phyloP scores from a whole-genome alignment of 2,113 vertebrate genomes.

The Leptobrachium ailaonicum region DNA sequence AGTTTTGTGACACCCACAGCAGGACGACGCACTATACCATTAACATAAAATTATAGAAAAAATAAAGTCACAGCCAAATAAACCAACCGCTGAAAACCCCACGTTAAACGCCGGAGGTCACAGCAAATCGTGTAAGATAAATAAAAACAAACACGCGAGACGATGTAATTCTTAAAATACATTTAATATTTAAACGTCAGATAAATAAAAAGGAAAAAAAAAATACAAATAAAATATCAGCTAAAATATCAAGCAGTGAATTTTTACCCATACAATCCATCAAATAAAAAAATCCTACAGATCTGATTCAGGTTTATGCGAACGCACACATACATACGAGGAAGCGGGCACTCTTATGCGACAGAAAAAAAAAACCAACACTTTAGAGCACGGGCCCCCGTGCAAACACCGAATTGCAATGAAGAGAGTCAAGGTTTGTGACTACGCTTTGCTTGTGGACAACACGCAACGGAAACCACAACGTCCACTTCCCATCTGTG shows the following conservation, averaged over 20 bases:
- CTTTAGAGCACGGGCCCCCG: background rate
- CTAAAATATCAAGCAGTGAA: constrained; percentile 24
- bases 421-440: background rate
- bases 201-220: constrained; percentile 33
- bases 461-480: background rate
- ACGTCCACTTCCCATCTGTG: background rate
- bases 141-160: background rate
- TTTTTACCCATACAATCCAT: constrained; percentile 25
- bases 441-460: background rate
- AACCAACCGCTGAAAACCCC: no score
- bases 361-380: background rate
- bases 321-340: constrained; percentile 1
- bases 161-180: constrained; percentile 13
- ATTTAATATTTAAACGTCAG: constrained; percentile 27
- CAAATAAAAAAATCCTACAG: constrained; percentile 11
- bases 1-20: no score
- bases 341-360: constrained; percentile 10
- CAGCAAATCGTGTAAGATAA: background rate
- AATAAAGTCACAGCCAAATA: no score
- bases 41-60: no score
- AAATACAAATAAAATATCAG: constrained; percentile 11
- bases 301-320: background rate
- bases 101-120: no score
- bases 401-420: constrained; percentile 21
- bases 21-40: no score